phyloP scores from a whole-genome alignment of 2,888 invertebrate species.

The Callimorpha dominula region DNA sequence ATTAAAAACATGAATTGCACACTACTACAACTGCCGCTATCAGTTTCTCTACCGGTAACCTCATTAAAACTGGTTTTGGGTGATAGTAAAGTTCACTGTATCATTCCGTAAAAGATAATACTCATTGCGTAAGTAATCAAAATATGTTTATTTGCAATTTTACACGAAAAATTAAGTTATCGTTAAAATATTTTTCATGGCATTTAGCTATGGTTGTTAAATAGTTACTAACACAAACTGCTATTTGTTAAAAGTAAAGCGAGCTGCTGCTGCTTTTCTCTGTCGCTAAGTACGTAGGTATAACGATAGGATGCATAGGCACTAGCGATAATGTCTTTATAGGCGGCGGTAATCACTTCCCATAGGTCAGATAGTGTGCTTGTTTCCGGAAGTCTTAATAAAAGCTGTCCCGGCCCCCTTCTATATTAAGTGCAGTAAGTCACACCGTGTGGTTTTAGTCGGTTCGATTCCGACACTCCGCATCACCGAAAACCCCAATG shows the following conservation, averaged over 20 bases:
- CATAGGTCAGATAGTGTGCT: neutral
- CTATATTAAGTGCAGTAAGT: too few species aligned
- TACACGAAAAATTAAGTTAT: neutral
- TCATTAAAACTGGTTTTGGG: constrained; percentile 23
- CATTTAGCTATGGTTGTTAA: too few species aligned
- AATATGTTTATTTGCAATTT: neutral
- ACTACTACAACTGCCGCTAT: constrained; percentile 24
- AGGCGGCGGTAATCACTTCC: neutral
- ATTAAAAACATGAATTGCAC: constrained; percentile 23
- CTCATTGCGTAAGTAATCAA: neutral
- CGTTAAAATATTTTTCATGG: neutral
- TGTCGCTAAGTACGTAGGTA: neutral
- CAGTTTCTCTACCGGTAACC: constrained; percentile 30
- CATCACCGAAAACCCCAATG: too few species aligned
- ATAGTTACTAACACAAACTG: too few species aligned
- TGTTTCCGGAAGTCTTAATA: neutral
- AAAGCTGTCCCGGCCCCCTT: neutral
- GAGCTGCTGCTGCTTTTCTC: neutral
- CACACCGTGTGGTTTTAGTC: too few species aligned
- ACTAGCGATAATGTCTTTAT: neutral
- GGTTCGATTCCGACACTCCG: too few species aligned
- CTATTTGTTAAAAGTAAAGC: too few species aligned
- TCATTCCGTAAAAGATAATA: constrained; percentile 2
- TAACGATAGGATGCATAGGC: neutral
- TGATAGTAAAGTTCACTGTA: neutral